Evolutionary conservation across 2,113 vertebrate species (phyloP), one percentile per base, ranked within the genome.

Genomic region (Pseudolaguvia tuberculata): DNA sequence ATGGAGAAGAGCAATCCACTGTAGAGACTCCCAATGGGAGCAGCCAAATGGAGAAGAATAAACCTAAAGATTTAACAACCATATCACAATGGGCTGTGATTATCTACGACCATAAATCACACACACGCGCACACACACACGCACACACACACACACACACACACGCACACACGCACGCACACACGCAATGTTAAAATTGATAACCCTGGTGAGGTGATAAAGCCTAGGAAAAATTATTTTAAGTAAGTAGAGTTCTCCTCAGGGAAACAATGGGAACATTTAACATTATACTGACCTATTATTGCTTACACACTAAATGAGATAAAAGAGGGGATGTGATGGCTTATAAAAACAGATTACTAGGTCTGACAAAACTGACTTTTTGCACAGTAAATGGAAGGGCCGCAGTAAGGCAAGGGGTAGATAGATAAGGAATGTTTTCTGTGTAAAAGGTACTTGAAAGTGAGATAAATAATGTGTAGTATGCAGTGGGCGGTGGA

Each of bases 31-130:
- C n/a, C n/a, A n/a, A n/a, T n/a, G n/a, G n/a, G n/a, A n/a, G n/a
- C n/a, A n/a, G n/a, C n/a, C n/a, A n/a, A n/a, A n/a, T n/a, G n/a
- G n/a, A n/a, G n/a, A 29, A 65, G 45, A 55, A 76, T 55, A 62
- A 35, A 53, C 55, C 61, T 56, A 6, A 56, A 29, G 12, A 18
- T 77, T 80, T 73, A 61, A 29, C 78, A 66, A 14, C 29, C 50
- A 71, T 9, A 12, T 52, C 55, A 66, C 17, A 27, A 31, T 72
- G n/a, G 17, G 12, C 58, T 39, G 14, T 25, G 15, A 53, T 20
- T 74, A 55, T 65, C 10, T 42, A 35, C 53, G 45, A 45, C 45
- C 52, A 20, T 14, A 4, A 39, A 65, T 42, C 39, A 25, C 13
- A n/a, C n/a, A n/a, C n/a, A n/a, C n/a, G n/a, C n/a, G n/a, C n/a